Conservation (phyloP, 1,140 invertebrate genomes). For the Eubasilissa regina region DNA sequence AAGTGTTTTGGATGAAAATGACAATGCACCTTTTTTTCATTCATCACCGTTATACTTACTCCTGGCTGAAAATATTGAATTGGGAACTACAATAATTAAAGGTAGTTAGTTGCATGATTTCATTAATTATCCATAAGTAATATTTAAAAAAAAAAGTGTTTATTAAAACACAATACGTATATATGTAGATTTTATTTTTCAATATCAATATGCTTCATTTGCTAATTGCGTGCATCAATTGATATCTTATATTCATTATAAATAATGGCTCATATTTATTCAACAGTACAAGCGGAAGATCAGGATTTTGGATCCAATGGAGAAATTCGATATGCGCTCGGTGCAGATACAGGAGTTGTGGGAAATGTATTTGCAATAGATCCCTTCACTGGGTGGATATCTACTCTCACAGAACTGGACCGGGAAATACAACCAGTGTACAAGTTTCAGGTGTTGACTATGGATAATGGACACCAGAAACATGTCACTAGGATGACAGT, state of each 20-base stretch:
- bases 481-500: conserved; percentile 80
- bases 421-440: conserved; percentile 83
- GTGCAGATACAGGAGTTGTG: conserved; percentile 72
- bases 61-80: conserved; percentile 84
- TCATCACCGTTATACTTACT: conserved; percentile 80
- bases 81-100: conserved; percentile 81
- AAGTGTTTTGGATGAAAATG: conserved; percentile 89
- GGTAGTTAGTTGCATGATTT: conserved; percentile 62
- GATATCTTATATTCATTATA: no score
- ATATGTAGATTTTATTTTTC: neutral
- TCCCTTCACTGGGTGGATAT: conserved; percentile 86
- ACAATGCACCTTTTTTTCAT: conserved; percentile 87
- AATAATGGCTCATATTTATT: conserved; percentile 7
- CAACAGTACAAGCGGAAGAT: conserved; percentile 53
- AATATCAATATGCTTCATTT: neutral
- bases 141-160: conserved; percentile 14
- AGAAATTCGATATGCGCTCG: conserved; percentile 83
- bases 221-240: no score
- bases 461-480: conserved; percentile 86
- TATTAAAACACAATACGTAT: no score
- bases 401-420: conserved; percentile 80
- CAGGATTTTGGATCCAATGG: conserved; percentile 78
- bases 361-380: conserved; percentile 87
- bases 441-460: conserved; percentile 82
- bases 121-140: neutral